Evolutionary conservation across 2,113 vertebrate species (phyloP).

Genomic region (Ctenomys sociabilis): DNA sequence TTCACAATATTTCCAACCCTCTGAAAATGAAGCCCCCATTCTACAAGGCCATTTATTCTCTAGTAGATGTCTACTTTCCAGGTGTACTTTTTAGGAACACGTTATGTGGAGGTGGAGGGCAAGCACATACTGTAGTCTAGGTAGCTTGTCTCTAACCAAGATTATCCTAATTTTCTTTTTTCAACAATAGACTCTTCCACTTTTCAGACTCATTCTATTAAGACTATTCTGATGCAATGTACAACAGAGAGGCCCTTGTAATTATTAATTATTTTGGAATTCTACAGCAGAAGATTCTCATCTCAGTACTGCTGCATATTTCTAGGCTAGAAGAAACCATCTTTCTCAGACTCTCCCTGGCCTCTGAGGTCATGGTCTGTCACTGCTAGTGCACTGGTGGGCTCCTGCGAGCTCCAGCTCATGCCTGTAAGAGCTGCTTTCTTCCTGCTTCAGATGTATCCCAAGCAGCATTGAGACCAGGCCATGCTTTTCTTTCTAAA

Average conservation of each 20-base stretch:
- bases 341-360: not conserved
- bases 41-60: not conserved
- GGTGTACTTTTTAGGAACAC: not conserved
- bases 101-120: not conserved
- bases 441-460: not conserved
- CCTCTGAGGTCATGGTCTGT: not conserved
- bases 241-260: not conserved
- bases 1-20: not conserved
- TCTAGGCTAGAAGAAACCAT: not conserved
- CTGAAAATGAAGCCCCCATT: not conserved
- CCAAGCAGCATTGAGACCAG: not conserved
- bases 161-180: not conserved
- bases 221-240: not conserved
- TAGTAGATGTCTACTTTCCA: not conserved
- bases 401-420: not conserved
- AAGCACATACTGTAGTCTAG: not conserved
- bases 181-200: not conserved
- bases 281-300: not conserved
- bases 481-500: not conserved
- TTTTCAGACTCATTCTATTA: not conserved
- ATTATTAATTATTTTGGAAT: not conserved
- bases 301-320: not conserved
- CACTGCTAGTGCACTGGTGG: not conserved
- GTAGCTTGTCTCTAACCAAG: not conserved
- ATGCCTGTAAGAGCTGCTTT: not conserved